Base-by-base conservation (phyloP, 2,113 vertebrate species). In the Takifugu flavidus region DNA sequence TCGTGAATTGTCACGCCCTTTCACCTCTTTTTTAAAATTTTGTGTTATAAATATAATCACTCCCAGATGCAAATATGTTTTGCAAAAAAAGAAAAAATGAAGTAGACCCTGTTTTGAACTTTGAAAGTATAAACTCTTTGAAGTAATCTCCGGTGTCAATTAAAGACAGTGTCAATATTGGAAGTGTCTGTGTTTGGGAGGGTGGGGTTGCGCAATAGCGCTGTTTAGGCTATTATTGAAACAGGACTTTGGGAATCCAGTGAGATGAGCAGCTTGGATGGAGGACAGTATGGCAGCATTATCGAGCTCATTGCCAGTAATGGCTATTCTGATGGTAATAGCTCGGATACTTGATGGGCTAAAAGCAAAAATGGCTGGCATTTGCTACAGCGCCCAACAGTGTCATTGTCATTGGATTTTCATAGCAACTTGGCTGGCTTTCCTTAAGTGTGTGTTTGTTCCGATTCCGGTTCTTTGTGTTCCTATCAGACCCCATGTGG, bases 311-410 rank as follows among this genome's bases (percentile, higher is more conserved):
- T 60, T 67, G 61, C 47, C 67, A 28, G 64, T 82, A 66, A 87
- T 77, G 62, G 74, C 62, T 55, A 56, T 53, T 63, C 49, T 44
- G 65, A 65, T 56, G 62, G 44, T 72, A 79, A 84, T 78, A 60
- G 73, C 59, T 74, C 67, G 57, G 74, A 78, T 79, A 67, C 65
- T 68, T 81, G 69, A 78, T 76, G 57, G 67, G 69, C 75, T 74
- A 57, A 70, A 27, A 53, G 53, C 8, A 50, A 44, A 76, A 70
- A 61, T 67, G 66, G 72, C 67, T 39, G 6, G 14, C 51, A 34
- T 73, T 73, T 61, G 67, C 62, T 72, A 65, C 54, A 58, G 57
- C 60, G 59, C 56, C 58, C 70, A 67, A 63, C 53, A 65, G 42
- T 53, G 65, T 56, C 60, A 75, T 69, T 66, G 50, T 67, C 42